These are phyloP conservation scores for Dicerorhinus sumatrensis DNA, from an alignment of 2,113 vertebrate genomes.

Conservation along the genomic window DNA sequence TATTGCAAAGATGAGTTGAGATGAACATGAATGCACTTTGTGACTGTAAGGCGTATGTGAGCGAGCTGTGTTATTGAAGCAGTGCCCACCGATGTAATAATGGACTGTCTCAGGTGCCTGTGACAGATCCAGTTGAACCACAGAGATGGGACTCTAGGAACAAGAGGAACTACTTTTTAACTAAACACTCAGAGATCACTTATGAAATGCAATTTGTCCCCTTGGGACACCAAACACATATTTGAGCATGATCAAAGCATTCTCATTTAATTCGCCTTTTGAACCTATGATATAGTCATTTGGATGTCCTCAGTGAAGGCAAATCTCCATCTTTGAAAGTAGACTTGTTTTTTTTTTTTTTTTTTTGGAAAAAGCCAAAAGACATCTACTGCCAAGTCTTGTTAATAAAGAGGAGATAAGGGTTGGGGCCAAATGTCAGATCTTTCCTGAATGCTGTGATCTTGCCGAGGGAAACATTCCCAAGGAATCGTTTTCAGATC, in stretches of 20 bases:
- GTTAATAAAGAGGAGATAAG: neutral
- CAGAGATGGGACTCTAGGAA: neutral
- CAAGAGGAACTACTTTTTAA: neutral
- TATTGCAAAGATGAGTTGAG: neutral
- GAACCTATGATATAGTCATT: neutral
- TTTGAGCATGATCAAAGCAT: neutral
- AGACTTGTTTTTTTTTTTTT: neutral
- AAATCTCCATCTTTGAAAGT: neutral
- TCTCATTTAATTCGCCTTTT: neutral
- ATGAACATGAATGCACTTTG: neutral
- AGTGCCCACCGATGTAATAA: fast-evolving
- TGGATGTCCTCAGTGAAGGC: neutral
- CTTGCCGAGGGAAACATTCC: neutral
- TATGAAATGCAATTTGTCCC: neutral
- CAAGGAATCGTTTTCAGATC: neutral
- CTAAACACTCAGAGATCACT: neutral
- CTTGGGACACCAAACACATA: neutral
- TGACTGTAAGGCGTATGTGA: neutral
- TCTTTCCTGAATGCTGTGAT: neutral
- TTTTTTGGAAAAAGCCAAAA: neutral
- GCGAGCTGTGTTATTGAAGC: neutral
- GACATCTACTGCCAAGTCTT: neutral
- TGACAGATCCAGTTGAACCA: neutral
- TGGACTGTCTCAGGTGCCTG: neutral
- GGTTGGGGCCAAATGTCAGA: neutral